Conservation (phyloP, 2,797 vertebrate species). For the Pampus argenteus region DNA sequence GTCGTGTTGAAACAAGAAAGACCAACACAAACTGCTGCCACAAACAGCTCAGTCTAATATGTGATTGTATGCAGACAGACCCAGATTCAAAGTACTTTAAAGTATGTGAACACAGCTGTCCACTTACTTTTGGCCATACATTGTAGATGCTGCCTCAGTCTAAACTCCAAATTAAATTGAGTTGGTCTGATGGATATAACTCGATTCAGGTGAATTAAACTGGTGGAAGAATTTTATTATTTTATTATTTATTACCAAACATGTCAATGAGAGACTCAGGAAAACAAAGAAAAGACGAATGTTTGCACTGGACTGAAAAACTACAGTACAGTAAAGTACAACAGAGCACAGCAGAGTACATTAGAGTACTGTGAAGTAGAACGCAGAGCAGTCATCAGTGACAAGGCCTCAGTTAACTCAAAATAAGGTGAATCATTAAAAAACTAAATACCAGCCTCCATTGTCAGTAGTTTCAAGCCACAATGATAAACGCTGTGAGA, state of each 20-base stretch:
- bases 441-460: constrained; percentile 11
- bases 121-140: no score
- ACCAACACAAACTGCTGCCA: no score
- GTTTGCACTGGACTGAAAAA: constrained; percentile 22
- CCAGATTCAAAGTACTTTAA: no score
- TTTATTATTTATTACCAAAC: constrained; percentile 24
- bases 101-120: no score
- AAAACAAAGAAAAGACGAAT: neutral
- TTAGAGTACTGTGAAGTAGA: neutral
- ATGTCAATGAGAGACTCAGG: constrained; percentile 14
- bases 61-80: no score
- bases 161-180: no score
- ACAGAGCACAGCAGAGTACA: neutral
- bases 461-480: constrained; percentile 62
- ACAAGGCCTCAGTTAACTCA: constrained; percentile 53
- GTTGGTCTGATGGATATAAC: no score
- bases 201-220: neutral
- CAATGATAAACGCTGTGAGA: constrained; percentile 18
- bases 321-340: constrained; percentile 15
- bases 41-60: no score
- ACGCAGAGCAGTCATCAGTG: constrained; percentile 13
- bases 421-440: constrained; percentile 3
- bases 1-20: no score
- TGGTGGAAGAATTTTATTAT: neutral
- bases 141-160: no score